Evolutionary conservation across 2,888 invertebrate genomes (phyloP), one percentile per base, ranked within the genome.

Genomic region (Poecilobothrus nobilitatus): DNA sequence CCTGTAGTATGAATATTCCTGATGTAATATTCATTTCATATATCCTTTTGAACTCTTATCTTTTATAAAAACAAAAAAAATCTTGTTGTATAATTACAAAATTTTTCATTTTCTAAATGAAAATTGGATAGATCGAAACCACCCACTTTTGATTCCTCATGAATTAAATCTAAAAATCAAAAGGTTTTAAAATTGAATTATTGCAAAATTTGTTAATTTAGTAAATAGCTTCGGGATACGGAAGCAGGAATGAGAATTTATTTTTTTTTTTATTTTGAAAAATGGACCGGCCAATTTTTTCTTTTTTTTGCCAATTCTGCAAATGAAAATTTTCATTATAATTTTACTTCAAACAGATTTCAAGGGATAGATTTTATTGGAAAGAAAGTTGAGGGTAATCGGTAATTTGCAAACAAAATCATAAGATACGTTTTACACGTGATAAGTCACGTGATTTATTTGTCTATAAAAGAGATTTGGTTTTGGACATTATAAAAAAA

Each of bases 391-490:
- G 44, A 44, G 44, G 44, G 44, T 12, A 44, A 15, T 34, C 34
- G 8, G 8, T 34, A 34, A 34, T 34, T 44, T 44, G 44, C 15
- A 44, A 44, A 44, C 8, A 34, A 34, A 44, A 44, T 12, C 44
- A 15, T 44, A 44, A 44, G 44, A 3, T 44, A 9, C 12, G 44
- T 44, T n/a, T n/a, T 44, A 44, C 44, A 44, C 44, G 15, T 44
- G 44, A 44, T 44, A 44, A 44, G 44, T 44, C 44, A 44, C 44
- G 44, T 44, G 44, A 44, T 44, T 44, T 44, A 44, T 44, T 44
- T 15, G 44, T 44, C 44, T 44, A 44, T 44, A 12, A 9, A n/a
- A n/a, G n/a, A 9, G 44, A 44, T 44, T 44, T 44, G 10, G 12
- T 44, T n/a, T n/a, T n/a, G n/a, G n/a, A n/a, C n/a, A n/a, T n/a